Conservation (phyloP, 2,888 invertebrate species). For the Pristionchus maxplancki region DNA sequence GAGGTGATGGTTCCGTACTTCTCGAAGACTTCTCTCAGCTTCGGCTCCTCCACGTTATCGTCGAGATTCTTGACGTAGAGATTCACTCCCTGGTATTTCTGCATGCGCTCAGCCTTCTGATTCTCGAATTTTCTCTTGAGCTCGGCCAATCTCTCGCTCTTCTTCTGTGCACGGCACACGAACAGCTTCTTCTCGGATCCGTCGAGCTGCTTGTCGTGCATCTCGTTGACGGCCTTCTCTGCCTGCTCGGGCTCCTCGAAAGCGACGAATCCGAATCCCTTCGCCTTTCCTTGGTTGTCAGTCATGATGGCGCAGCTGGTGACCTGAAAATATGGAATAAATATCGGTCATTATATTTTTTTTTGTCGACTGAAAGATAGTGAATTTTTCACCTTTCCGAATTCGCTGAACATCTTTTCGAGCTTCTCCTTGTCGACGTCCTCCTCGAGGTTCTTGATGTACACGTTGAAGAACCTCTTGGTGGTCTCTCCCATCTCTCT, state of each 20-base stretch:
- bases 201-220: constrained; percentile 87
- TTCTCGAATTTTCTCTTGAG: constrained; percentile 96
- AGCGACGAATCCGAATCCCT: constrained; percentile 99
- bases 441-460: constrained; percentile 98
- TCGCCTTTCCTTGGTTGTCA: constrained; percentile 78
- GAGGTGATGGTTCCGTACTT: constrained; percentile 97
- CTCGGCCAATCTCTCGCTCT: constrained; percentile 96
- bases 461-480: constrained; percentile 93
- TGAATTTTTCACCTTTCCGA: constrained; percentile 56
- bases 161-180: constrained; percentile 98
- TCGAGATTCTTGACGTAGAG: constrained; percentile 99
- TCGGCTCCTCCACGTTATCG: constrained; percentile 97
- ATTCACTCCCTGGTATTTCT: constrained; percentile 88
- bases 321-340: constrained; percentile 55
- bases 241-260: constrained; percentile 97
- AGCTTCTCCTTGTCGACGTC: constrained; percentile 93
- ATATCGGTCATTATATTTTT: no score
- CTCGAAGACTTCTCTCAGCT: constrained; percentile 94
- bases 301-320: constrained; percentile 70
- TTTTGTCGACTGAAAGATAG: no score
- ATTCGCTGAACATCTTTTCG: constrained; percentile 91
- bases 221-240: constrained; percentile 91
- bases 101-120: constrained; percentile 83
- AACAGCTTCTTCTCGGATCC: constrained; percentile 82
- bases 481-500: constrained; percentile 98